A percentile compares a stretch with the other conserved stretches of the same genome.
These are phyloP conservation scores for Vanessa tameamea DNA, from an alignment of 1,140 invertebrate genomes.

Conservation along the genomic window DNA sequence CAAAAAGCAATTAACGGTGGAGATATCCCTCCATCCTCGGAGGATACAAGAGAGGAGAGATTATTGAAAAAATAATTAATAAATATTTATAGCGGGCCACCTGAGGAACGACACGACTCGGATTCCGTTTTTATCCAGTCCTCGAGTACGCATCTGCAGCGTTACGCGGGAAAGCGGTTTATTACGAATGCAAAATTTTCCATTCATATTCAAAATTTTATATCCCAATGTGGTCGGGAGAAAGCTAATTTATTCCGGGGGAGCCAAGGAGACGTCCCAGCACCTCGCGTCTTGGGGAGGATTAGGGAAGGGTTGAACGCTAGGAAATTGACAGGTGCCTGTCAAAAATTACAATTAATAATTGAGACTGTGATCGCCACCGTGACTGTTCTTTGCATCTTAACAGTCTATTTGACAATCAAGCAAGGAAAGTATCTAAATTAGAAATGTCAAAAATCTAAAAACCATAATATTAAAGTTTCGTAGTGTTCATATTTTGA, in stretches of 20 bases:
- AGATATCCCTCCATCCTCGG: conserved; percentile 76
- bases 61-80: conserved; percentile 82
- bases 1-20: conserved; percentile 79
- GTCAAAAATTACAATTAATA: conserved; percentile 80
- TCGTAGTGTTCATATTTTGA: no score
- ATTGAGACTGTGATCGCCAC: conserved; percentile 65
- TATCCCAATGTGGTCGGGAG: conserved; percentile 85
- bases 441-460: neutral
- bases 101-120: conserved; percentile 68
- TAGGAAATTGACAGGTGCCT: conserved; percentile 79
- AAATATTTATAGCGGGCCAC: conserved; percentile 80
- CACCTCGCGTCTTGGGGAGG: conserved; percentile 72
- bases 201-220: conserved; percentile 95
- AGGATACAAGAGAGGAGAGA: conserved; percentile 75
- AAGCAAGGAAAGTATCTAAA: neutral
- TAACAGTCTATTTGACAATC: conserved; percentile 36
- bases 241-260: conserved; percentile 84
- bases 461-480: neutral
- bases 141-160: conserved; percentile 73
- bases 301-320: conserved; percentile 76
- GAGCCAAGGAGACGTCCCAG: conserved; percentile 70
- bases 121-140: conserved; percentile 73
- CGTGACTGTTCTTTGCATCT: conserved; percentile 31
- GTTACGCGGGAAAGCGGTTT: conserved; percentile 79
- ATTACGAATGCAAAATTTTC: conserved; percentile 92